Evolutionary conservation across 2,888 invertebrate species (phyloP).

Genomic region (Platerodrilus igneus): DNA sequence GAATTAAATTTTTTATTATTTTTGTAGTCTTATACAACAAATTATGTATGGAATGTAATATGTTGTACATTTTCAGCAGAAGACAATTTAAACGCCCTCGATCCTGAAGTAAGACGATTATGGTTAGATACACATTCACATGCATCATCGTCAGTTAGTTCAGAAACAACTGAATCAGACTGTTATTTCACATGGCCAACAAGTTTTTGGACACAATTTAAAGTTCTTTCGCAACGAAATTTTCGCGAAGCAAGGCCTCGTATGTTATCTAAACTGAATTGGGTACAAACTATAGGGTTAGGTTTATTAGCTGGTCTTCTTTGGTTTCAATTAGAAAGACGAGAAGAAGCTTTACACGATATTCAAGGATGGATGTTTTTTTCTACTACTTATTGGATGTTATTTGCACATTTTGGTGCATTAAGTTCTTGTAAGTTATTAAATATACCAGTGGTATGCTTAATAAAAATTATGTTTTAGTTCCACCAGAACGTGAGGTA

Average conservation of each 20-base stretch:
- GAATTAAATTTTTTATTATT: too few species aligned
- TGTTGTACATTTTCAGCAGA: slow-evolving; percentile 38
- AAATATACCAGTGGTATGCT: not conserved
- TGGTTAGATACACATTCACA: slow-evolving; percentile 69
- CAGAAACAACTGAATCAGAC: slow-evolving; percentile 56
- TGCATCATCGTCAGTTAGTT: slow-evolving; percentile 60
- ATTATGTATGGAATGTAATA: not conserved
- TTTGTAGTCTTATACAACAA: too few species aligned
- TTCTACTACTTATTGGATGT: slow-evolving; percentile 78
- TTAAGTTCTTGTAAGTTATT: slow-evolving; percentile 68
- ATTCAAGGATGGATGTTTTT: slow-evolving; percentile 83
- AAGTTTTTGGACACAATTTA: slow-evolving; percentile 74
- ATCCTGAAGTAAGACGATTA: slow-evolving; percentile 61
- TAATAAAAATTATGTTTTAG: slow-evolving; percentile 46
- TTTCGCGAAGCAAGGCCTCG: slow-evolving; percentile 70
- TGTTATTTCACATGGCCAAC: slow-evolving; percentile 67
- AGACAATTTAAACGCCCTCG: slow-evolving; percentile 48
- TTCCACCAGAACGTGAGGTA: slow-evolving; percentile 74
- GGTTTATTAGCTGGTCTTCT: slow-evolving; percentile 69
- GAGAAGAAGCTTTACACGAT: slow-evolving; percentile 70
- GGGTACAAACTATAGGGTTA: slow-evolving; percentile 69
- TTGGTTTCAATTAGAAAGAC: slow-evolving; percentile 74
- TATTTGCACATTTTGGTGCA: slow-evolving; percentile 73
- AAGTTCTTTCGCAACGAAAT: slow-evolving; percentile 68
- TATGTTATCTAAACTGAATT: slow-evolving; percentile 72